Base-by-base conservation (phyloP, 1,140 invertebrate species). In the Aphelenchoides fujianensis region DNA sequence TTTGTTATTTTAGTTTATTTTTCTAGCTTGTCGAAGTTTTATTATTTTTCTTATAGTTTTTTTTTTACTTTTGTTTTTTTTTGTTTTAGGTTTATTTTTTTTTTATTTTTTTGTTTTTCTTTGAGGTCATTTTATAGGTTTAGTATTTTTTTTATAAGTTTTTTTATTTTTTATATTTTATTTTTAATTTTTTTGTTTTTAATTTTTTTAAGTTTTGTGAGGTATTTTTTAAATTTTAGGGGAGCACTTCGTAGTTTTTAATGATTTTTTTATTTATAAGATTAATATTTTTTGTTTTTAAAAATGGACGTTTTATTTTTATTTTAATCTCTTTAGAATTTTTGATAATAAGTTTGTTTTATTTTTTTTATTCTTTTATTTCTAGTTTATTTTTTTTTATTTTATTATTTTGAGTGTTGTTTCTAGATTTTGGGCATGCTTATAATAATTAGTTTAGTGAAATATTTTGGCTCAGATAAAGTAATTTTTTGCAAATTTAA, bases 21-120 rank as follows among this genome's bases (percentile, higher is more conserved):
- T 59, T 54, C 77, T n/a, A 64, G 76, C 19, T 69, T 83, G 35
- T 2, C 79, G 2, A 37, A 52, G 66, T 48, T 57, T 31, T 52
- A 23, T 23, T 69, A 55, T 71, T 81, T 68, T 76, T 5, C 66
- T 61, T 16, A 28, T n/a, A 3, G 57, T 2, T 30, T 73, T 1
- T 74, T 36, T 53, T 68, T 32, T 73, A 28, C 30, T 77, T 76
- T 48, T 77, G 28, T 7, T 57, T 76, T 66, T 16, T 53, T 72
- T 55, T 3, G 71, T 54, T 55, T 67, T 75, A 68, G 37, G 23
- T 23, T 41, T 23, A 53, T 64, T 35, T 41, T 31, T 77, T 19
- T 72, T 86, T 72, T 86, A 87, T 83, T 84, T 85, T 75, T 68
- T 82, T 52, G 68, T 83, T 83, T 79, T 86, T 30, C 36, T 31